Evolutionary conservation across 2,113 vertebrate genomes (phyloP).

Genomic region (Machaerirhynchus nigripectus): DNA sequence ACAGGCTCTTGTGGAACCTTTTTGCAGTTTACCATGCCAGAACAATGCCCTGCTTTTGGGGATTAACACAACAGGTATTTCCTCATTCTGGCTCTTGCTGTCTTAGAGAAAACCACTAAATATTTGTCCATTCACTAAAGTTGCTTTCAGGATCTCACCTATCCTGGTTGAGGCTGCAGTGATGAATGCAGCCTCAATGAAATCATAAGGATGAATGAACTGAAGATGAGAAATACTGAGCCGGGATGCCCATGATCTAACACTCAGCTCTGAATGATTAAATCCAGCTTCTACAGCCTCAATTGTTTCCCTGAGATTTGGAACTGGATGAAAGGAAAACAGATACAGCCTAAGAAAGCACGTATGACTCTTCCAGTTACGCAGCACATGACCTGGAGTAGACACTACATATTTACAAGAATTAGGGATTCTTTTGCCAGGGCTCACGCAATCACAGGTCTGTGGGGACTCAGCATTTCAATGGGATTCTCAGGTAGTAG

Average conservation of each 20-base stretch:
- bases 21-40: background rate
- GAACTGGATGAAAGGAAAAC: constrained; percentile 4
- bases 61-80: background rate
- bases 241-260: background rate
- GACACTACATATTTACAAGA: constrained; percentile 11
- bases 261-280: background rate
- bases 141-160: background rate
- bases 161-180: background rate
- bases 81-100: background rate
- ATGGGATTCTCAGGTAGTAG: constrained; percentile 9
- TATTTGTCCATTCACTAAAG: background rate
- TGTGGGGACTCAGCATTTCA: background rate
- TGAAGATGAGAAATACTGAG: background rate
- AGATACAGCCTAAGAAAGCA: background rate
- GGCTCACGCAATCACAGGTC: constrained; percentile 29
- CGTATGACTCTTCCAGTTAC: background rate
- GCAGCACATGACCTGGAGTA: background rate
- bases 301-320: background rate
- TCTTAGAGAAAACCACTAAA: background rate
- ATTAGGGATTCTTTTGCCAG: background rate
- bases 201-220: background rate
- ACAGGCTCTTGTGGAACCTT: background rate
- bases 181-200: background rate
- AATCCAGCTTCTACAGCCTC: background rate
- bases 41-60: background rate